Evolutionary conservation across 2,888 invertebrate genomes (phyloP).

Genomic region (Pollenia angustigena): DNA sequence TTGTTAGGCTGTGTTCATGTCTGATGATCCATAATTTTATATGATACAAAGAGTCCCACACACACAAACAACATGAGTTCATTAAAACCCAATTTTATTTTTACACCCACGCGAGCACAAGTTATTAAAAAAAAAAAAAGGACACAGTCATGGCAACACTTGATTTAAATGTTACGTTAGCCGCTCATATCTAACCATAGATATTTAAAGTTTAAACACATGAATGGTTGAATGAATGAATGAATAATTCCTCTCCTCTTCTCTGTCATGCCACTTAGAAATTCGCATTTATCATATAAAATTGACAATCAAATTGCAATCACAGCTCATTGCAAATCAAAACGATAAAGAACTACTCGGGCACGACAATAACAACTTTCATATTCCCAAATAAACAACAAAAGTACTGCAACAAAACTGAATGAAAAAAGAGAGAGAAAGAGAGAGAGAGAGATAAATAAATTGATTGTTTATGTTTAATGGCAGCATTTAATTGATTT

Average conservation of each 20-base stretch:
- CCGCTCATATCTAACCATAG: conserved; percentile 3
- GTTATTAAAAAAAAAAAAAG: neutral
- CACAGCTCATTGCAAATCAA: conserved; percentile 52
- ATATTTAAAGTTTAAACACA: conserved; percentile 41
- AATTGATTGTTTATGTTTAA: conserved; percentile 61
- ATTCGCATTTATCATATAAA: conserved; percentile 47
- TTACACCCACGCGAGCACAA: neutral
- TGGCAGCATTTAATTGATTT: conserved; percentile 51
- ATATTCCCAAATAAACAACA: conserved; percentile 10
- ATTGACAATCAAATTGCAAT: conserved; percentile 59
- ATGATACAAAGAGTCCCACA: conserved; percentile 11
- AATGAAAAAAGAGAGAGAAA: neutral
- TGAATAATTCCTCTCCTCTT: neutral
- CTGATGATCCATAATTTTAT: conserved; percentile 54
- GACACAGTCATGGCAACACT: neutral
- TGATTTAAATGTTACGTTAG: conserved; percentile 14
- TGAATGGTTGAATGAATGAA: conserved; percentile 16
- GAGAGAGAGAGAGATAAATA: neutral
- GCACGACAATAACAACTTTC: conserved; percentile 35
- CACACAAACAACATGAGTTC: conserved; percentile 21
- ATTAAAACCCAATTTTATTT: conserved; percentile 55
- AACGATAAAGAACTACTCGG: conserved; percentile 45
- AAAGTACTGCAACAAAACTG: neutral
- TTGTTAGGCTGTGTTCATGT: conserved; percentile 20
- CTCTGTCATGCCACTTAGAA: neutral